Conservation (phyloP, 2,888 invertebrate genomes). For the Muscina levida region DNA sequence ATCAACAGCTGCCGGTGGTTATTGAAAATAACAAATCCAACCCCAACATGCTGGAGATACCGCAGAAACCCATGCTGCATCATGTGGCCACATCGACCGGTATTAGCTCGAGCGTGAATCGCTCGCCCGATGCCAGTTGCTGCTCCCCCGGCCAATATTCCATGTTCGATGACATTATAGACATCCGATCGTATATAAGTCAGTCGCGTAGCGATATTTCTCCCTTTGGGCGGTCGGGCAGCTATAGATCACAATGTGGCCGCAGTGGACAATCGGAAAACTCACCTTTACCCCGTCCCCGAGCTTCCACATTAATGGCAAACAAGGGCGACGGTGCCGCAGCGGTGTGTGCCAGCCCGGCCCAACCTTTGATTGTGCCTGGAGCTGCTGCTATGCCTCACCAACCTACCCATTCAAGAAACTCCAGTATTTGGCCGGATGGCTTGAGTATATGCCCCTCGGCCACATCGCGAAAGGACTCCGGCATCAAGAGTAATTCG, state of each 20-base stretch:
- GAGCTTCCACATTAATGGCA: constrained; percentile 78
- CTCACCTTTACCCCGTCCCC: constrained; percentile 79
- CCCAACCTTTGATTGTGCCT: constrained; percentile 51
- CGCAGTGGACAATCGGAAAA: constrained; percentile 81
- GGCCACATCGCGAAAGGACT: constrained; percentile 91
- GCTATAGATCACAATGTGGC: constrained; percentile 86
- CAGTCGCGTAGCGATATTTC: constrained; percentile 88
- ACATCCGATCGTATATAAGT: constrained; percentile 87
- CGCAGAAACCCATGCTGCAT: constrained; percentile 77
- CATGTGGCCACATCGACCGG: constrained; percentile 73
- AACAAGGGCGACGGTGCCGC: constrained; percentile 56
- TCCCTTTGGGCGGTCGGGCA: constrained; percentile 86
- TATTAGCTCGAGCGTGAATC: constrained; percentile 65
- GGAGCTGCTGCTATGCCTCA: constrained; percentile 41
- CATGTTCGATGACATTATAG: constrained; percentile 85
- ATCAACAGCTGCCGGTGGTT: constrained; percentile 85
- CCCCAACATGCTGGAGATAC: constrained; percentile 75
- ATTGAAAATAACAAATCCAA: constrained; percentile 82
- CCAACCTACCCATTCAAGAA: constrained; percentile 71
- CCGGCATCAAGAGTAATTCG: constrained; percentile 92
- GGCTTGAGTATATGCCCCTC: constrained; percentile 87
- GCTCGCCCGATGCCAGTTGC: constrained; percentile 75
- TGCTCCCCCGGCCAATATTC: constrained; percentile 81
- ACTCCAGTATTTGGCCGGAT: constrained; percentile 81
- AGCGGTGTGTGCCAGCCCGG: constrained; percentile 34